These are phyloP conservation scores for Lytechinus pictus DNA, from an alignment of 35 echinoderm and acorn worm species.

Conservation along the genomic window DNA sequence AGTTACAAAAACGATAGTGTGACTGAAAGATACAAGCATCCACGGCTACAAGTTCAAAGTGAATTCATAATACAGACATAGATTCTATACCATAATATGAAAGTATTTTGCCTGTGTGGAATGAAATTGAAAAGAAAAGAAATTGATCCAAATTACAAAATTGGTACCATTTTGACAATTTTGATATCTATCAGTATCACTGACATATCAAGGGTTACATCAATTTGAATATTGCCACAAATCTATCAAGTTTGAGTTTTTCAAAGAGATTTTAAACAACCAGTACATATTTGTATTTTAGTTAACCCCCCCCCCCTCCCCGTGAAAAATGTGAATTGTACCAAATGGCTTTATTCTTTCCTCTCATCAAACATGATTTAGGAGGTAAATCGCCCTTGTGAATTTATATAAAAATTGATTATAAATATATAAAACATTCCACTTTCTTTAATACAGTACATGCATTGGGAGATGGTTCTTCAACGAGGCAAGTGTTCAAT, in stretches of 20 bases:
- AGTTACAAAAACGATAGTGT: not conserved
- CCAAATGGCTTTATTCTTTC: not conserved
- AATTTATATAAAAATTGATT: not conserved
- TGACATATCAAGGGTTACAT: no score
- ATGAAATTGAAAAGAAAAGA: not conserved
- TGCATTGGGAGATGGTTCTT: not conserved
- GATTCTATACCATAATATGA: not conserved
- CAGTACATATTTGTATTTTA: no score
- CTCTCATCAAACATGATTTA: not conserved
- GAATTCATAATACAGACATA: not conserved
- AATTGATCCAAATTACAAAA: not conserved
- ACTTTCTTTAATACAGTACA: not conserved
- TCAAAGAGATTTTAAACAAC: no score
- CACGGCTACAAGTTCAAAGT: not conserved
- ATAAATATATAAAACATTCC: conserved; percentile 15
- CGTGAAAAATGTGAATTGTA: not conserved
- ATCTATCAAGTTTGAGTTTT: no score
- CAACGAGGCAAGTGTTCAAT: not conserved
- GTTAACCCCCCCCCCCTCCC: no score
- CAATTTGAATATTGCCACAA: no score
- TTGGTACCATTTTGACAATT: not conserved
- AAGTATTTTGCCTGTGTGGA: not conserved
- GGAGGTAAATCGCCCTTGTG: not conserved
- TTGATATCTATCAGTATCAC: not conserved
- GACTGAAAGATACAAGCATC: not conserved